These are phyloP conservation scores for Sapayoa aenigma DNA, from an alignment of 2,113 vertebrate genomes.

Conservation along the genomic window DNA sequence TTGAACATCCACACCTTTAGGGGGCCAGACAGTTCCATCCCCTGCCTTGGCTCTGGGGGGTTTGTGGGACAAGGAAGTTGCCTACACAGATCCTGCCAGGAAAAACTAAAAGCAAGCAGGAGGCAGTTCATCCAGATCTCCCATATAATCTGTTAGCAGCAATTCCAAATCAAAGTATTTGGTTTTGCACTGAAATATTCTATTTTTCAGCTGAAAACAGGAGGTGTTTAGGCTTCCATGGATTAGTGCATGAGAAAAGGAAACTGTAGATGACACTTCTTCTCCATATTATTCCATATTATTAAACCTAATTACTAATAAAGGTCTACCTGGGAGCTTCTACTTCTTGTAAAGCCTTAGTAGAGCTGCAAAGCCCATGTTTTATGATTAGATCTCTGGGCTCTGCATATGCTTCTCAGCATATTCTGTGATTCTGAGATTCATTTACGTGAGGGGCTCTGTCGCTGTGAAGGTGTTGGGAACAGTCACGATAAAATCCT, in stretches of 20 bases:
- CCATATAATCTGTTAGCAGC: fast-evolving
- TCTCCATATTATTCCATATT: background rate
- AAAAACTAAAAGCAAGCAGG: background rate
- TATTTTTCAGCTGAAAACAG: background rate
- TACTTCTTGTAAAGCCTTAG: background rate
- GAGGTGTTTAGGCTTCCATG: background rate
- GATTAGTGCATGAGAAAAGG: background rate
- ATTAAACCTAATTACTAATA: background rate
- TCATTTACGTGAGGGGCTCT: background rate
- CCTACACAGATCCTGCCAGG: background rate
- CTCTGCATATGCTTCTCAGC: too few species aligned
- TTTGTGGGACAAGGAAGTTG: background rate
- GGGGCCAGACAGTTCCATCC: background rate
- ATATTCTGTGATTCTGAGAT: background rate
- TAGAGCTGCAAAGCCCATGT: background rate
- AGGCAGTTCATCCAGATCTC: background rate
- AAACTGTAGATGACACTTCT: background rate
- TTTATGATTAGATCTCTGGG: background rate
- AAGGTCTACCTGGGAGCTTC: background rate
- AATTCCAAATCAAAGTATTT: background rate
- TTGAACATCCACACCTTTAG: background rate
- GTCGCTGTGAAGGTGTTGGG: background rate
- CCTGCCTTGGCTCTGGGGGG: background rate
- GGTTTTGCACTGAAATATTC: background rate
- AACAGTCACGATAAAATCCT: background rate